These are phyloP conservation scores for pig (Sus scrofa) DNA, from an alignment of 2,113 vertebrate genomes.

Conservation along the genomic window T2T-Sscrofa CM000828.6:75553501-75554000, in stretches of 20 bases:
- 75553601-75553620: background rate
- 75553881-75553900: background rate
- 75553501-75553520: background rate
- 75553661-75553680: slow-evolving; percentile 38
- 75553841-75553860: background rate
- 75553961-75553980: background rate
- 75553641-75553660: slow-evolving; percentile 52
- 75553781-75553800: slow-evolving; percentile 50
- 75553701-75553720: slow-evolving; percentile 35
- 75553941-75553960: accelerated
- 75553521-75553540: no score
- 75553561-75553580: background rate
- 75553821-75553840: slow-evolving; percentile 53
- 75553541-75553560: background rate
- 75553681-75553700: background rate
- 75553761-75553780: background rate
- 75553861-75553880: accelerated
- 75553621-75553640: slow-evolving; percentile 46
- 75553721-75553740: background rate
- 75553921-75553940: accelerated
- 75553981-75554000: background rate
- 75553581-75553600: background rate
- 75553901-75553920: accelerated
- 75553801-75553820: slow-evolving; percentile 77
- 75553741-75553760: slow-evolving; percentile 22